Conservation (phyloP, 1,140 invertebrate species). For the Drosophila kikkawai region DNA sequence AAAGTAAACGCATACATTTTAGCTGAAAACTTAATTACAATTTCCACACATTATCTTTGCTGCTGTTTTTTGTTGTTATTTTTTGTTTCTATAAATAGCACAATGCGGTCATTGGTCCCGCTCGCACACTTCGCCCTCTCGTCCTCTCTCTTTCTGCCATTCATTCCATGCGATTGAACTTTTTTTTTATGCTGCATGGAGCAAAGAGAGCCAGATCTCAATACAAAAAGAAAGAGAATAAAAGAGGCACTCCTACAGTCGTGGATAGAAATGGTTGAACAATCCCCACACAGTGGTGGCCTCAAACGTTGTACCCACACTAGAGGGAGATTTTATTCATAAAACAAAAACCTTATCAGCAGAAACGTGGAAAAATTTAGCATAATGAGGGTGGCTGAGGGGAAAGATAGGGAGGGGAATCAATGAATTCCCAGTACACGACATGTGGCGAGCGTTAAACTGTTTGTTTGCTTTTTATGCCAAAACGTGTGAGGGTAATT, state of each 20-base stretch:
- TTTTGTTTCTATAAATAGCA: conserved; percentile 73
- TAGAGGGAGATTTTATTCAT: conserved; percentile 54
- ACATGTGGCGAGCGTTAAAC: conserved; percentile 45
- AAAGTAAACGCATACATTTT: conserved; percentile 43
- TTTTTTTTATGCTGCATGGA: conserved; percentile 67
- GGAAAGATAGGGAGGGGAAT: not conserved
- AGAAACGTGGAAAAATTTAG: conserved; percentile 68
- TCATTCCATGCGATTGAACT: conserved; percentile 52
- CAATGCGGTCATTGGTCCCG: conserved; percentile 80
- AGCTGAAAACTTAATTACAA: conserved; percentile 74
- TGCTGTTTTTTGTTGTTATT: conserved; percentile 41
- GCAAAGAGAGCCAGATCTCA: conserved; percentile 13
- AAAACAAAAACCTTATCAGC: conserved; percentile 62
- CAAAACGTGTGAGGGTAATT: conserved; percentile 42
- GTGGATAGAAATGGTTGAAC: conserved; percentile 12
- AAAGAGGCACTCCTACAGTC: conserved; percentile 16
- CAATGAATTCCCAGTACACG: conserved; percentile 6
- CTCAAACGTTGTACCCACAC: conserved; percentile 11
- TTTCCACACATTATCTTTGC: conserved; percentile 59
- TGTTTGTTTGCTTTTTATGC: conserved; percentile 47
- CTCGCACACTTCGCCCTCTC: conserved; percentile 48
- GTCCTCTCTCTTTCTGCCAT: conserved; percentile 7
- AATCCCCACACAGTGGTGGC: conserved; percentile 40
- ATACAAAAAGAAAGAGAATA: not conserved
- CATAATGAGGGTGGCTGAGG: not conserved